Evolutionary conservation across 2,888 invertebrate species (phyloP), one percentile per base, ranked within the genome.

Genomic region (Drosophila rellima): DNA sequence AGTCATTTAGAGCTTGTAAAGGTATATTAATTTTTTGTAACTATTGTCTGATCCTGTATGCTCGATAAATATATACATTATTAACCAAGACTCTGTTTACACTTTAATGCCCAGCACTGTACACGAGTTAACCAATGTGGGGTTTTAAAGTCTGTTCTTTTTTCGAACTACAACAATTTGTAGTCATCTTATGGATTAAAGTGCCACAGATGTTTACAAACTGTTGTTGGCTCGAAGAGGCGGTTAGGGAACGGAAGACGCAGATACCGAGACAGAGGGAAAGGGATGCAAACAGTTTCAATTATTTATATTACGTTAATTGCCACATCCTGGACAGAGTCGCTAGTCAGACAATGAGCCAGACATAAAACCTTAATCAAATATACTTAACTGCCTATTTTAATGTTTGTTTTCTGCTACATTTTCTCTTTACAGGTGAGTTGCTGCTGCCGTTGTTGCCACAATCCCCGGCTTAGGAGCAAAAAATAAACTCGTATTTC

Each of bases 401-500:
- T 84, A 79, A 82, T 87, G 85, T 79, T 82, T 89, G 55, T 79
- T 89, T 71, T 87, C 72, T 65, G 75, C 77, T 74, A 68, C 55
- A 48, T 63, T 65, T 59, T 74, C 64, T 85, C 82, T 77, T 89
- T 85, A 61, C 89, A 85, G 84, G 89, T 89, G 74, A 88, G 84
- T 87, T 80, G 64, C 54, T 62, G 56, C 42, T 51, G 15, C 56
- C 55, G 35, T 23, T 79, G 59, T 60, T 70, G 69, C 63, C 70
- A 74, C 44, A 59, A 40, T 44, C 33, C 37, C 40, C 11, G 26
- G 40, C 67, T 72, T 40, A 42, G 48, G 44, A 54, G 26, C 26
- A 60, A 48, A 60, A 74, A 51, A 45, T 60, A 51, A 60, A 52
- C 61, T 77, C 60, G 56, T 78, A 78, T 88, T 72, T 70, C 61